A percentile compares a stretch with the other conserved stretches of the same genome.
Conservation (phyloP, 2,797 vertebrate species). For the Sebastiscus albofasciatus region DNA sequence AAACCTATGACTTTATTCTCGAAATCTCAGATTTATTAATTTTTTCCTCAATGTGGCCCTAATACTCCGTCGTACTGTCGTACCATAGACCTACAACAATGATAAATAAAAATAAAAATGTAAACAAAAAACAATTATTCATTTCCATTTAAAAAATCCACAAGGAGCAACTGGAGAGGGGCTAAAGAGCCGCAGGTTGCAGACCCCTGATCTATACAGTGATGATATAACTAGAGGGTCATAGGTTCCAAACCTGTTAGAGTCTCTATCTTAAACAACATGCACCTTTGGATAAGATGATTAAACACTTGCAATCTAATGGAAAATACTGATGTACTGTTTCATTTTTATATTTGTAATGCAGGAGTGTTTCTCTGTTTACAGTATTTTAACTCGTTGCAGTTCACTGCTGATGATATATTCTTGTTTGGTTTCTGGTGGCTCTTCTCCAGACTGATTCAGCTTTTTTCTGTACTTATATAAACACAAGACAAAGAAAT, state of each 20-base stretch:
- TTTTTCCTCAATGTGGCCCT: too few relatives aligned
- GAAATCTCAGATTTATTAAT: too few relatives aligned
- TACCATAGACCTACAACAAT: too few relatives aligned
- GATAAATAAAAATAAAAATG: too few relatives aligned
- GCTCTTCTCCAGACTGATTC: too few relatives aligned
- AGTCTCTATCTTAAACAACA: background rate
- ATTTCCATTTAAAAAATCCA: too few relatives aligned
- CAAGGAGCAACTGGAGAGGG: too few relatives aligned
- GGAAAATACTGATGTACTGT: background rate
- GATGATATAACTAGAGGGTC: background rate
- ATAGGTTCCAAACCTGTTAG: background rate
- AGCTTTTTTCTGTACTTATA: background rate
- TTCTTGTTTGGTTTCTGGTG: background rate
- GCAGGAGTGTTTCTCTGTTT: background rate
- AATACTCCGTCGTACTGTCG: rapidly evolving
- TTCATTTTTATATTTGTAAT: background rate
- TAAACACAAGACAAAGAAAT: background rate
- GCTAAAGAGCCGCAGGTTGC: too few relatives aligned
- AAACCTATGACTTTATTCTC: too few relatives aligned
- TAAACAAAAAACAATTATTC: too few relatives aligned
- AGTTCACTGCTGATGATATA: background rate
- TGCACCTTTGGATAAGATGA: background rate
- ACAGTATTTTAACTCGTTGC: too few relatives aligned
- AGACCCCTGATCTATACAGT: too few relatives aligned
- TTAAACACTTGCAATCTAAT: background rate